Evolutionary conservation across 2,888 invertebrate species (phyloP), one percentile per base, ranked within the genome.

Genomic region (Sinodicranocentrus sp.): DNA sequence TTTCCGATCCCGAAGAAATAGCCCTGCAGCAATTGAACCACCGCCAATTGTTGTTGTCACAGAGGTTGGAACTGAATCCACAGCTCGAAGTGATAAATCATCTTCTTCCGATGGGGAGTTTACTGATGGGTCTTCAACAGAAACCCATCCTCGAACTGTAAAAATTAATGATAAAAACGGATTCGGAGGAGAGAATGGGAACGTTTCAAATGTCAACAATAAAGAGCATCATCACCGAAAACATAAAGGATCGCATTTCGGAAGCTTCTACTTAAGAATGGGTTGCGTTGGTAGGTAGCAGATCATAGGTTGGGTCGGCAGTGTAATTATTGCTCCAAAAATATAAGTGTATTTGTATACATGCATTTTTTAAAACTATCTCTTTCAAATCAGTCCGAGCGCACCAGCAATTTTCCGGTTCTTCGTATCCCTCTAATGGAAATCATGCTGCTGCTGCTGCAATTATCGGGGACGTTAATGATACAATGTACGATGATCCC

Each of bases 261-360:
- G 88, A 10, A 78, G 78, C 52, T 88, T 88, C 54, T 88, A 88
- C 75, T 61, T 88, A 28, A 48, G 70, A 25, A 70, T 70, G 71
- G 70, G 68, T 28, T 68, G 54, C 59, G 70, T 91, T 97, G 98
- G 97, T 6, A 10, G 97, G 97, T 88, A 97, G 97, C 88, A 97
- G 0, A 92, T 98, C 82, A 98, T 99, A 98, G 99, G 99, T 91
- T 97, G 99, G 97, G 96, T 99, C 77, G 98, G 98, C 23, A 98
- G 98, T n/a, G n/a, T n/a, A n/a, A n/a, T n/a, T n/a, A n/a, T n/a
- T n/a, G n/a, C n/a, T n/a, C n/a, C n/a, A n/a, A n/a, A 15, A 99
- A 99, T 91, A 92, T 99, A 71, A 98, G 98, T 88, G 97, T 98
- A 19, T 99, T 98, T 98, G 92, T 98, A 48, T 96, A 96, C 90